These are phyloP conservation scores for Leptoteleia sp. DNA, from an alignment of 1,140 invertebrate genomes.

Conservation along the genomic window DNA sequence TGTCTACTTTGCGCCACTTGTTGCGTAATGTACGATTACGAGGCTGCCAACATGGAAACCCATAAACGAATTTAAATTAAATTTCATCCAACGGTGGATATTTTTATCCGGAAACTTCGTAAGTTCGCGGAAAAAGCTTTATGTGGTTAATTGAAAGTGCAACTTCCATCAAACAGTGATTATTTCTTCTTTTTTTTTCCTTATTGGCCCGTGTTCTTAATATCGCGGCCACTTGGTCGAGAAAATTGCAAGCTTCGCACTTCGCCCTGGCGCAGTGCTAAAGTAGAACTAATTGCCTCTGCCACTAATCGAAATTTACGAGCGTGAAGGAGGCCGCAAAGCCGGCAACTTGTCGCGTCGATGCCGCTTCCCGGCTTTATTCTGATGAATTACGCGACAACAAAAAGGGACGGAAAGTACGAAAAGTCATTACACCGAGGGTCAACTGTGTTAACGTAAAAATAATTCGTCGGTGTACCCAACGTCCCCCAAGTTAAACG, in stretches of 20 bases:
- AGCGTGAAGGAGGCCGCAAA: conserved; percentile 47
- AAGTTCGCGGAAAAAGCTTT: neutral
- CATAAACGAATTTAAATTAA: no score
- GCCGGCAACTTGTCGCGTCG: conserved; percentile 29
- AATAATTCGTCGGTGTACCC: no score
- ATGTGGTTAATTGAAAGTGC: conserved; percentile 20
- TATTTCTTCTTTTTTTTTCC: conserved; percentile 17
- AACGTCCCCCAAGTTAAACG: no score
- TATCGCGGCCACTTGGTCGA: conserved; percentile 4
- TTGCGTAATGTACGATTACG: no score
- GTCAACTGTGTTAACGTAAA: neutral
- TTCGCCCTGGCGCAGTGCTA: conserved; percentile 12
- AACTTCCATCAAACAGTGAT: conserved; percentile 29
- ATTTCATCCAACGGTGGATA: no score
- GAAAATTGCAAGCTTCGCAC: conserved; percentile 27
- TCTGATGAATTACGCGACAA: conserved; percentile 12
- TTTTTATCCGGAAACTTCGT: no score
- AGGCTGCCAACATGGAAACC: no score
- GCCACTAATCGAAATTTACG: conserved; percentile 67
- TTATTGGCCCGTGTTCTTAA: conserved; percentile 12
- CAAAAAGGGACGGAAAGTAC: no score
- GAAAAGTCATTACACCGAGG: neutral
- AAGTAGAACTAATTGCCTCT: conserved; percentile 61
- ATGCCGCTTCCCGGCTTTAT: conserved; percentile 1
- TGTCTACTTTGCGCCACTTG: no score